Evolutionary conservation across 2,113 vertebrate species (phyloP), one percentile per base, ranked within the genome.

Genomic region (Paradisaea rubra): DNA sequence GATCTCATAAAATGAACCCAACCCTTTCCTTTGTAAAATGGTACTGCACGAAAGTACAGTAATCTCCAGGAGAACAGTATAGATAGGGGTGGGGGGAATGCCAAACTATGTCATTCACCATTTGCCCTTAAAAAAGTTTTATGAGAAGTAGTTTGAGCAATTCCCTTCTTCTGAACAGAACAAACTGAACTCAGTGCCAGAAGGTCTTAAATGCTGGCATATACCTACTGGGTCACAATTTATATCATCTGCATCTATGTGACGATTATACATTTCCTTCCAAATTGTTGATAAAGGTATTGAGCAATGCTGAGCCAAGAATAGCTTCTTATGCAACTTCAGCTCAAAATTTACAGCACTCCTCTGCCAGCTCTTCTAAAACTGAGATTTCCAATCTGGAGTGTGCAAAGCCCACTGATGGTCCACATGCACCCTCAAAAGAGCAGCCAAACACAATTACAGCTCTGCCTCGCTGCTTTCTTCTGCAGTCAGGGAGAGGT

Each of bases 361-460:
- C 61, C 61, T 85, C 73, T 87, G 93, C 78, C 91, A 91, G 50
- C 69, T 94, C 73, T 84, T 95, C 91, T 86, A 95, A 94, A 84
- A 65, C 69, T 7, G 68, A 39, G 35, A 53, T 85, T 89, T 89
- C 82, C 65, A 93, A 71, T 57, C 92, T 89, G 65, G 35, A 74
- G 70, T 30, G 57, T 49, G 57, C 66, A 86, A 88, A 92, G 68
- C 88, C 84, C 87, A 59, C 86, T 84, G 83, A 77, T 0, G 0
- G 77, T 59, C 81, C 3, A 7, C 52, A 28, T 18, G 49, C 39
- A 91, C 31, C 20, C 92, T 88, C 74, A 65, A 74, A 89, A 78
- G 53, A 93, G 81, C 87, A 95, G 84, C 49, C 78, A 87, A 73
- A 93, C 57, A 52, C 89, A 88, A 79, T 64, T 52, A 91, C 53